A percentile compares a stretch with the other conserved stretches of the same genome.
These are phyloP conservation scores for Columba livia DNA, from an alignment of 2,113 vertebrate species.

Conservation along the genomic window DNA sequence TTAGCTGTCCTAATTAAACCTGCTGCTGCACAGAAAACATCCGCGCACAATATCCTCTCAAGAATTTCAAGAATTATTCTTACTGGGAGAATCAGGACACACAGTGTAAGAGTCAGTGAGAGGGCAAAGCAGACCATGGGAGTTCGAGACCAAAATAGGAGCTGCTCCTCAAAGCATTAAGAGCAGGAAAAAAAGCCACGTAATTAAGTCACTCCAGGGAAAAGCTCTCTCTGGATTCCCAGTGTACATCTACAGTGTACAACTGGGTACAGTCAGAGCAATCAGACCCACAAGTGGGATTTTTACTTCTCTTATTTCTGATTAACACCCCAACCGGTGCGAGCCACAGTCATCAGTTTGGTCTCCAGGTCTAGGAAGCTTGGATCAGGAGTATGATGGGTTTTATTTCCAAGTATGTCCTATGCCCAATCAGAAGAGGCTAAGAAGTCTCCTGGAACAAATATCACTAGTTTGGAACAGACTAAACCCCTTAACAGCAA, in stretches of 20 bases:
- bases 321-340: background rate
- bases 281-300: background rate
- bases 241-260: background rate
- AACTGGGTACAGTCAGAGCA: background rate
- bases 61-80: background rate
- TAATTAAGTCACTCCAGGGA: background rate
- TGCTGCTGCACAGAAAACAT: background rate
- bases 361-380: background rate
- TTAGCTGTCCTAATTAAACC: background rate
- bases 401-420: background rate
- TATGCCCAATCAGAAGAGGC: background rate
- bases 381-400: rapidly evolving
- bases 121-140: background rate
- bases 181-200: background rate
- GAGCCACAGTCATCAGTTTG: background rate
- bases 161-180: background rate
- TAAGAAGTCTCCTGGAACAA: background rate
- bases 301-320: background rate
- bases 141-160: slow-evolving; percentile 38
- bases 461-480: rapidly evolving
- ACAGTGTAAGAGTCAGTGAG: background rate
- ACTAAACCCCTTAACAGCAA: background rate
- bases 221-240: background rate
- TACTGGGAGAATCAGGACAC: background rate
- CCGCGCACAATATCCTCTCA: background rate